Base-by-base conservation (phyloP, 2,797 vertebrate species). In the Sciurus carolinensis region DNA sequence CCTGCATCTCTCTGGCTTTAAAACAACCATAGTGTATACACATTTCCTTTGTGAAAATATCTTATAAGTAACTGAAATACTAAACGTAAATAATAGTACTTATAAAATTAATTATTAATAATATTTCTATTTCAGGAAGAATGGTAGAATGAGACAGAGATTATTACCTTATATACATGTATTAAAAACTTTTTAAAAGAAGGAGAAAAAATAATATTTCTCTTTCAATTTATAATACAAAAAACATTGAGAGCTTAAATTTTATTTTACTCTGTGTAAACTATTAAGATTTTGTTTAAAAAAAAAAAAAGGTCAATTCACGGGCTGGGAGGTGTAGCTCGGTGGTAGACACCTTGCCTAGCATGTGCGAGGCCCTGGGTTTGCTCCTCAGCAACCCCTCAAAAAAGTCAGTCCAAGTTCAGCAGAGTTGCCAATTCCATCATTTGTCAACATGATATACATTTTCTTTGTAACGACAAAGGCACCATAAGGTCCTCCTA, bases 31-130 rank as follows among this genome's bases (percentile, higher is more conserved):
- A 50, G 20, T 72, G 28, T 22, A 24, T 69, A 47, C 9, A 47
- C 44, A 17, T n/a, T 79, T 77, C 54, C 64, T 59, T 1, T 87
- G 14, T 96, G 52, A 83, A 92, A 91, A 94, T 7, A 90, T 50
- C 33, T 90, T 76, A 2, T 89, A 89, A 87, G 72, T 72, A 82
- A 57, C 42, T 20, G 39, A 95, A 90, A 86, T 91, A 64, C 36
- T 81, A 85, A 91, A 83, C 87, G 3, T 75, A 89, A 76, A 54
- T 90, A 62, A 39, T 88, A 42, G 30, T 85, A 89, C 76, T 84
- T 69, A 57, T 50, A 95, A 50, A 95, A 91, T 92, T 15, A 89
- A 17, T 77, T 73, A 39, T 47, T 57, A 57, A 7, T 57, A 57
- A 57, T 57, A 47, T 47, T 47, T 47, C 44, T 47, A 47, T 47